Conservation (phyloP, 2,797 vertebrate species). For the Emys orbicularis region DNA sequence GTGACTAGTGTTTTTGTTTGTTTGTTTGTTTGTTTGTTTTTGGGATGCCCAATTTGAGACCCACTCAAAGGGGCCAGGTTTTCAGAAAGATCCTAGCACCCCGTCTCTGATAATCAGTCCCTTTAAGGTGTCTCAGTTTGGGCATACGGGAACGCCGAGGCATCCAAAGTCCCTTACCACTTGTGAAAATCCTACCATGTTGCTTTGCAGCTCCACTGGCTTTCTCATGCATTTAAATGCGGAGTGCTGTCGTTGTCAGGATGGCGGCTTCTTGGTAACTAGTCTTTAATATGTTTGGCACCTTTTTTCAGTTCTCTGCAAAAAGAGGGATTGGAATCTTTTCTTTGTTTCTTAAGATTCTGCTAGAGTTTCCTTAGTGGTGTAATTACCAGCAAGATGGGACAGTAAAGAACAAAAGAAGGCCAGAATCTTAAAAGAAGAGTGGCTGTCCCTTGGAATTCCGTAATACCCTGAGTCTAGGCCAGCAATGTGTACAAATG, state of each 20-base stretch:
- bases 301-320: background rate
- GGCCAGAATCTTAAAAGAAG: background rate
- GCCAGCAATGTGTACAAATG: background rate
- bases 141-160: background rate
- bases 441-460: background rate
- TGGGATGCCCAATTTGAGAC: background rate
- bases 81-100: background rate
- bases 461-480: background rate
- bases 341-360: background rate
- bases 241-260: background rate
- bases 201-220: background rate
- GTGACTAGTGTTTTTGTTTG: background rate
- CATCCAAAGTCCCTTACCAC: background rate
- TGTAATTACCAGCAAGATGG: background rate
- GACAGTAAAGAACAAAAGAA: background rate
- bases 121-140: conserved; percentile 21
- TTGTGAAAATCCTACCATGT: too few relatives aligned
- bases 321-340: background rate
- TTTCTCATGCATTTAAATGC: background rate
- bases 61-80: background rate
- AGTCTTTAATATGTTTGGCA: background rate
- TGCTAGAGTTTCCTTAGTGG: background rate
- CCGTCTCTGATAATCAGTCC: background rate
- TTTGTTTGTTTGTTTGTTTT: background rate
- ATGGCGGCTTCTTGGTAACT: background rate